Evolutionary conservation across 2,113 vertebrate species (phyloP), one percentile per base, ranked within the genome.

Genomic region (Sclerurus mexicanus): DNA sequence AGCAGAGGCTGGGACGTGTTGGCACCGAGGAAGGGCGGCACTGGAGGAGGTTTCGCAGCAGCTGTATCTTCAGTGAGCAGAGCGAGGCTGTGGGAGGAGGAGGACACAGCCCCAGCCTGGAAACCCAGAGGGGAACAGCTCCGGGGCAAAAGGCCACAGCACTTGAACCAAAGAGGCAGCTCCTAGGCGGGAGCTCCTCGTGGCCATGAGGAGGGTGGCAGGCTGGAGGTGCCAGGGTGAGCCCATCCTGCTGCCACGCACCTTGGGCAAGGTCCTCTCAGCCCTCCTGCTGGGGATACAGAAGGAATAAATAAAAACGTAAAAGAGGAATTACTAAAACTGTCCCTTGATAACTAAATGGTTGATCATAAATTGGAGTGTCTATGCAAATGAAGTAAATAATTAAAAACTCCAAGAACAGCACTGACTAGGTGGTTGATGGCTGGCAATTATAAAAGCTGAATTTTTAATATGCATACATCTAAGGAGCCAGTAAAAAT

Each of bases 331-430:
- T 97, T 95, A 78, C 95, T 96, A 96, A 98, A 97, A 97, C 96
- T 97, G 93, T 98, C 97, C 98, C 96, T 95, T 97, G 97, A 97
- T 97, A 98, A 95, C 96, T 95, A 97, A 98, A 97, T 95, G 95
- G 97, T 96, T 95, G 97, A 98, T 98, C 98, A 97, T 98, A 98
- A 98, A 98, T 98, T 97, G 97, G 95, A 98, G 92, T 97, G 97
- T 97, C 98, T 98, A 98, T 98, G 98, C 97, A 98, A 98, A 98
- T 98, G 98, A 98, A 98, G 97, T 98, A 98, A 98, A 98, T 98
- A 98, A 98, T 98, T 98, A 98, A 98, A 98, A 98, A 85, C 98
- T 97, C 97, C 96, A 97, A 97, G 97, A 98, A 97, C 97, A 98
- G 96, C 97, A 96, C 97, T 98, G 97, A 98, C 98, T 98, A 97